A percentile compares a stretch with the other conserved stretches of the same genome.
Evolutionary conservation across 2,888 invertebrate species (phyloP).

Genomic region (Caenorhabditis sp.): DNA sequence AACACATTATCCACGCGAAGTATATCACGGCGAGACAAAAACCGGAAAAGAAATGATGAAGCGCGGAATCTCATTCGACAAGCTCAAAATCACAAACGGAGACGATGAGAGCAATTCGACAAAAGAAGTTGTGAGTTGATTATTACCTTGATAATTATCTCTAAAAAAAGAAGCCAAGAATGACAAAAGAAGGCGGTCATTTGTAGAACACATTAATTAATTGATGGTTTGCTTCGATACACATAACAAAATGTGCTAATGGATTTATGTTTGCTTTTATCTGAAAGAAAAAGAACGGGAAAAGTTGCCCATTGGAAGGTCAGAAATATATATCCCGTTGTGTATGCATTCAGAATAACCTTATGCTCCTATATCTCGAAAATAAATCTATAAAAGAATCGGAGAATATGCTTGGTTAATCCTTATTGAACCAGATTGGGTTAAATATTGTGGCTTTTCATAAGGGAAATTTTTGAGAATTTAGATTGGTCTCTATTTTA

Average conservation of each 20-base stretch:
- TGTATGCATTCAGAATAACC: background rate
- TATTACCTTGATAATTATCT: too few relatives aligned
- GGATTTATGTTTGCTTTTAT: background rate
- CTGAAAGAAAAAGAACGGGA: background rate
- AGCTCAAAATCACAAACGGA: conserved; percentile 5
- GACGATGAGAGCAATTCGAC: background rate
- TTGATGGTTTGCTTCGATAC: background rate
- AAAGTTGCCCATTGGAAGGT: background rate
- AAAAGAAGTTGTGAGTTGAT: conserved; percentile 3
- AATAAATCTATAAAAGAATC: too few relatives aligned
- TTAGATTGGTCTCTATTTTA: too few relatives aligned
- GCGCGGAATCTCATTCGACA: background rate
- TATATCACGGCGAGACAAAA: background rate
- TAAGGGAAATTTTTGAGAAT: too few relatives aligned
- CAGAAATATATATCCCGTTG: background rate
- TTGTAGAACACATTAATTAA: too few relatives aligned
- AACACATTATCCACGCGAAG: conserved; percentile 5
- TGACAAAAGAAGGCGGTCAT: too few relatives aligned
- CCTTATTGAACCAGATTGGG: too few relatives aligned
- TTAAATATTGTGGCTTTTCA: too few relatives aligned
- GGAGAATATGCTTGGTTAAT: too few relatives aligned
- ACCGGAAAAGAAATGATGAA: conserved; percentile 3
- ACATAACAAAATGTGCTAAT: background rate
- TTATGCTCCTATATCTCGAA: too few relatives aligned
- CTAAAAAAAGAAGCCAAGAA: too few relatives aligned